Base-by-base conservation (phyloP, 2,113 vertebrate genomes). In the Aepyceros melampus region DNA sequence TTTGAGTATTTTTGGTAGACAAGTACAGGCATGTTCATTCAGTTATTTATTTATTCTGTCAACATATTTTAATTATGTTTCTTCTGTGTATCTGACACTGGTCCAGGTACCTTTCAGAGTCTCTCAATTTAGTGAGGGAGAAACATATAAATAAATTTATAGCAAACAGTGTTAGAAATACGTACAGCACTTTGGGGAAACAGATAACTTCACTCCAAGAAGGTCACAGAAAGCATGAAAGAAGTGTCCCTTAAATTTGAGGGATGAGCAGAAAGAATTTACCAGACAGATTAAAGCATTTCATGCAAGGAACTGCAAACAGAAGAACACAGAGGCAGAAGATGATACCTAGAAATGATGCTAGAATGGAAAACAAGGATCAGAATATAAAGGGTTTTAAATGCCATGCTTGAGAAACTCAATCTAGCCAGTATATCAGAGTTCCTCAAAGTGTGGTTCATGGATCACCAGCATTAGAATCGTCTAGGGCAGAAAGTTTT, bases 31-130 rank as follows among this genome's bases (percentile, higher is more conserved):
- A 79, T 55, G 55, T 56, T 79, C 25, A 82, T n/a, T 78, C 76
- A 55, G 33, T 40, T 91, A 9, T 87, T 81, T 51, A 88, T n/a
- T 89, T 82, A 62, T 62, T 89, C 60, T 93, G 83, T 84, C 31
- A 90, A 56, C 23, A 93, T 53, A 87, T 64, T 93, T 87, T 87
- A 95, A 96, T 93, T 90, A 90, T 78, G 55, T 51, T 45, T 81
- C 49, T 89, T 74, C 43, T 36, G 86, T 56, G 31, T 95, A 47
- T 56, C 47, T 84, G 40, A 91, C 58, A 29, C 43, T 58, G 45
- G 67, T 13, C 51, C 74, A 71, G 36, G 56, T 89, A 71, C 19
- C 10, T 19, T 91, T 51, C 87, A 87, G 10, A 74, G 23, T 56
- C 47, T 76, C 45, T 76, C 1, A 3, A 91, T 64, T 95, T 78